Evolutionary conservation across 2,113 vertebrate species (phyloP), one percentile per base, ranked within the genome.

Genomic region (Macrotus californicus): DNA sequence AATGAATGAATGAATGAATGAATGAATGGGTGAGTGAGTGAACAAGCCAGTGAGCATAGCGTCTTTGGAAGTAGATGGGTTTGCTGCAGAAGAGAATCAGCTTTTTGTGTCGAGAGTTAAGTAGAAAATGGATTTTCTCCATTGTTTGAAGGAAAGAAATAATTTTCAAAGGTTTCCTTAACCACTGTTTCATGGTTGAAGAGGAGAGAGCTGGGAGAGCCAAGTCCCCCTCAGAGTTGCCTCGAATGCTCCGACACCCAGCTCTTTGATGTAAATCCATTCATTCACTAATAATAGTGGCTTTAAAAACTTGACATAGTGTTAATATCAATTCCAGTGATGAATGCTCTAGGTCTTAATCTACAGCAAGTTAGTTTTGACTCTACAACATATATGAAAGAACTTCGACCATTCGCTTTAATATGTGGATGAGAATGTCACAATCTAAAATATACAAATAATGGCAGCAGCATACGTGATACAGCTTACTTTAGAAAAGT

Each of bases 401-500:
- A 89, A 31, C 56, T 75, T 90, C 21, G 77, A 75, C 34, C 64
- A 39, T 12, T 59, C 79, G 21, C 34, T 70, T 6, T 66, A 76
- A 29, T 91, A 59, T 73, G 43, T 77, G 41, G 5, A 66, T 29
- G 26, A 86, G 59, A 87, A 46, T 64, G 54, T 21, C 29, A 41
- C 14, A 5, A 67, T 52, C 19, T 89, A 93, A 93, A 94, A 87
- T 26, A 75, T 13, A 89, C 29, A 76, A 87, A 67, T 48, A 87
- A 72, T 39, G 39, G 50, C 1, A 85, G 56, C 41, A 91, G 31
- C 34, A 70, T 15, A 75, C 50, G 34, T 72, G 13, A 15, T 39
- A 89, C 50, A 87, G 34, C 97, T 98, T 98, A 99, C 98, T 97
- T 98, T 98, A 7, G 96, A 84, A 59, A 98, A 99, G 97, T 99